Base-by-base conservation (phyloP, 2,113 vertebrate species). In the Heterocephalus glaber region DNA sequence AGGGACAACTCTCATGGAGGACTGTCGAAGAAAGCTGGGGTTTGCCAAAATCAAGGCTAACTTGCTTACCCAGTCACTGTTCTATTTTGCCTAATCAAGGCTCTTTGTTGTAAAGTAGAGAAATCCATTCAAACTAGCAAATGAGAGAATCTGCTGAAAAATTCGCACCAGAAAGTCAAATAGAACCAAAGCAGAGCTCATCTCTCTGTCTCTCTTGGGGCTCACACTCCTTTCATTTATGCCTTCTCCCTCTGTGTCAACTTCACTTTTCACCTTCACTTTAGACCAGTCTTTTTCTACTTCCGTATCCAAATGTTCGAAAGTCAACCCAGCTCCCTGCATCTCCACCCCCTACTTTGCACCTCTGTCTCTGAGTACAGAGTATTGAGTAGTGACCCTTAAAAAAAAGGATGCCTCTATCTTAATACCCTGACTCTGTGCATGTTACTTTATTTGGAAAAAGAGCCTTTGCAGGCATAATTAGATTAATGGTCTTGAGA, bases 101-200 rank as follows among this genome's bases (percentile, higher is more conserved):
- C 17, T 93, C 54, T 84, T 90, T 49, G 19, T 38, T 92, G 20
- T 7, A 88, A 90, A 80, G 81, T 11, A 87, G 41, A 95, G 81
- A 83, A 92, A 60, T 30, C 1, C 3, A 56, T 20, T 86, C 22
- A 54, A 72, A 61, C 12, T 16, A 81, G 14, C 54, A 84, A 76
- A 61, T 72, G 17, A 76, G 16, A 83, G 6, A 83, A 72, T 87
- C 52, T 52, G 2, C 52, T 91, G 58, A 63, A 66, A n/a, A 85
- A 66, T 49, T 86, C 38, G 79, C 38, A 54, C 7, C 24, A 7
- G 24, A 52, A 92, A 72, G 5, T 33, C 86, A 88, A 84, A 89
- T 8, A 63, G n/a, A 77, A 52, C 8, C 52, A 79, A 54, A 76
- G n/a, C 44, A 60, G 33, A 30, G 24, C 12, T 16, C 19, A 16